Percentiles rank a stretch among this genome's conserved stretches.
Evolutionary conservation across 2,797 vertebrate genomes (phyloP).

Genomic region (Craterocephalus amniculus): DNA sequence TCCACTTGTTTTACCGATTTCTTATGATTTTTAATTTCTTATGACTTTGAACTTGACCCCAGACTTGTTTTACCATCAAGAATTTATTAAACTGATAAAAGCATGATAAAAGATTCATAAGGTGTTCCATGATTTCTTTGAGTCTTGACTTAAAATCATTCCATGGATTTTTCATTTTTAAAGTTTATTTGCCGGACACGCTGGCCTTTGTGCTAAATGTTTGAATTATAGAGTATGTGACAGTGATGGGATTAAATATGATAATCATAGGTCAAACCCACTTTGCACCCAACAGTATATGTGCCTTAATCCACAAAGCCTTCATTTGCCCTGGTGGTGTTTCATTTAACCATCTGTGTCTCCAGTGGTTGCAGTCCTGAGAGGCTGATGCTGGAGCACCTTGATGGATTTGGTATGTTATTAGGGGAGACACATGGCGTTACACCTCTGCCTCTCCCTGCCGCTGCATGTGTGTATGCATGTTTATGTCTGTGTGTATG

Average conservation of each 20-base stretch:
- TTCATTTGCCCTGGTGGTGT: constrained; percentile 44
- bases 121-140: neutral
- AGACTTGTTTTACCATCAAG: neutral
- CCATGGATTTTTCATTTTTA: neutral
- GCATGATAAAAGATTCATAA: neutral
- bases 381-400: constrained; percentile 56
- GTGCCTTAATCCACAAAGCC: constrained; percentile 42
- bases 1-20: neutral
- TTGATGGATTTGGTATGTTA: constrained; percentile 84
- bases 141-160: neutral
- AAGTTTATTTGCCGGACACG: constrained; percentile 3
- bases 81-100: neutral
- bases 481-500: constrained; percentile 22
- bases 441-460: constrained; percentile 51
- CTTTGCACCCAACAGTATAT: constrained; percentile 15
- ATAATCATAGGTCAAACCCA: constrained; percentile 37
- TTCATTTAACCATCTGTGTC: constrained; percentile 57
- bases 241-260: constrained; percentile 53
- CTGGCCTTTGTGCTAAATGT: constrained; percentile 3
- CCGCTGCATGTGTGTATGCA: constrained; percentile 37
- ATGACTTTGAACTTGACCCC: too few species aligned
- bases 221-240: constrained; percentile 15
- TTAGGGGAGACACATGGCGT: constrained; percentile 75
- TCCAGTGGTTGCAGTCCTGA: constrained; percentile 51
- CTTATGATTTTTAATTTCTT: neutral